Evolutionary conservation across 2,797 vertebrate species (phyloP).

Genomic region (Lacerta bilineata): DNA sequence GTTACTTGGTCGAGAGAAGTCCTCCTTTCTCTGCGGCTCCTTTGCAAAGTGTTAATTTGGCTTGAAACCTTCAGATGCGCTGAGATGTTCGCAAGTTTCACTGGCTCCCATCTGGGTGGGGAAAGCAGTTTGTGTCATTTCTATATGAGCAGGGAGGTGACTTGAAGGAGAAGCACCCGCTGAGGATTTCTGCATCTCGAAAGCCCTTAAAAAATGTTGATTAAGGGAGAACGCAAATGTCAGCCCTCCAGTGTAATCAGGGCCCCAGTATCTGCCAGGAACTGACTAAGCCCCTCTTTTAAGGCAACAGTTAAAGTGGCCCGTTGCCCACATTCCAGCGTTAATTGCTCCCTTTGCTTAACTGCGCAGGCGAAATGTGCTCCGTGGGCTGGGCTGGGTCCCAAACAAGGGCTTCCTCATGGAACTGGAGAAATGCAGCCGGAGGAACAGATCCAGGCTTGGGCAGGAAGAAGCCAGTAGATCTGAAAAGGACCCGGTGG

Average conservation of each 20-base stretch:
- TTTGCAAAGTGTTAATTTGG: background rate
- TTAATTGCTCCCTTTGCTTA: conserved; percentile 6
- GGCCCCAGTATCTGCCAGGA: background rate
- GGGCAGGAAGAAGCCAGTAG: background rate
- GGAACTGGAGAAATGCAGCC: background rate
- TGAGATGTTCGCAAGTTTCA: background rate
- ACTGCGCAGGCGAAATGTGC: background rate
- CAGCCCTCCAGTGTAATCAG: background rate
- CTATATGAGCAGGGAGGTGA: background rate
- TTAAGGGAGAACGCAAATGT: background rate
- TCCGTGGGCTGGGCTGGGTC: background rate
- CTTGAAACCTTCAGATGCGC: background rate
- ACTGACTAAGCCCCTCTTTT: background rate
- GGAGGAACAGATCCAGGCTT: background rate
- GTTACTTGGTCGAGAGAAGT: background rate
- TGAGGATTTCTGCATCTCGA: background rate
- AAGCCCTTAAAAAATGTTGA: background rate
- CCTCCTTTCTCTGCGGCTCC: background rate
- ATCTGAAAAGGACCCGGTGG: background rate
- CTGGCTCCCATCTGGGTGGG: background rate
- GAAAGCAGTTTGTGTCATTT: background rate
- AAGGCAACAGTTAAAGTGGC: background rate
- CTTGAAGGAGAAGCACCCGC: background rate
- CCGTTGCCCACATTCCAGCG: background rate
- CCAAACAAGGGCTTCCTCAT: background rate